phyloP scores from a whole-genome alignment of 1,140 invertebrate genomes.

The Babylonia areolata region DNA sequence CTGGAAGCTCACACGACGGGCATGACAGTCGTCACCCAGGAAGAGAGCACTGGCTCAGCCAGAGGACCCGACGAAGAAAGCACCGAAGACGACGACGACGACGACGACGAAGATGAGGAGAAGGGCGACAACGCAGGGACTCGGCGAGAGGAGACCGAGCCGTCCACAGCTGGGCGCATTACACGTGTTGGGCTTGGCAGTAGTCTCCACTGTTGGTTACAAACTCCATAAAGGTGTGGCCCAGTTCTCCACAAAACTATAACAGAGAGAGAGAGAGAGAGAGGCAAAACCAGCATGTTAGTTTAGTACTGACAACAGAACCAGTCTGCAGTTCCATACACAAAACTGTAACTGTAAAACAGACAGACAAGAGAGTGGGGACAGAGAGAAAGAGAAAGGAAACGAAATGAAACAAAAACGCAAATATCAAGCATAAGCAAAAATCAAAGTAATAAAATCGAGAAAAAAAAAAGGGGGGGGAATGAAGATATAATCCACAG shows the following conservation, averaged over 20 bases:
- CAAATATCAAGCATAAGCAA: too few species aligned
- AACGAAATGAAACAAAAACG: too few species aligned
- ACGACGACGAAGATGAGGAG: neutral
- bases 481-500: too few species aligned
- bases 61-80: neutral
- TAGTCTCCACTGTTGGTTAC: constrained; percentile 79
- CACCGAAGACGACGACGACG: neutral
- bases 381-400: too few species aligned
- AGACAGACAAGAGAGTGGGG: too few species aligned
- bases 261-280: constrained; percentile 60
- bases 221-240: constrained; percentile 97
- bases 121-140: neutral
- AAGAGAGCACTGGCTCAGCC: neutral
- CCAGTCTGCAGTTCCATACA: too few species aligned
- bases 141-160: constrained; percentile 17
- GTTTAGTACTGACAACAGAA: too few species aligned
- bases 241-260: constrained; percentile 81
- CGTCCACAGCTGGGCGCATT: constrained; percentile 29
- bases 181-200: constrained; percentile 84
- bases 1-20: neutral
- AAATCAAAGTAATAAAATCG: too few species aligned
- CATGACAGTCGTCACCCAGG: neutral
- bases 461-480: too few species aligned
- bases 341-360: too few species aligned
- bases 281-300: too few species aligned